Conservation (phyloP, 2,113 vertebrate genomes). For the Eublepharis macularius region DNA sequence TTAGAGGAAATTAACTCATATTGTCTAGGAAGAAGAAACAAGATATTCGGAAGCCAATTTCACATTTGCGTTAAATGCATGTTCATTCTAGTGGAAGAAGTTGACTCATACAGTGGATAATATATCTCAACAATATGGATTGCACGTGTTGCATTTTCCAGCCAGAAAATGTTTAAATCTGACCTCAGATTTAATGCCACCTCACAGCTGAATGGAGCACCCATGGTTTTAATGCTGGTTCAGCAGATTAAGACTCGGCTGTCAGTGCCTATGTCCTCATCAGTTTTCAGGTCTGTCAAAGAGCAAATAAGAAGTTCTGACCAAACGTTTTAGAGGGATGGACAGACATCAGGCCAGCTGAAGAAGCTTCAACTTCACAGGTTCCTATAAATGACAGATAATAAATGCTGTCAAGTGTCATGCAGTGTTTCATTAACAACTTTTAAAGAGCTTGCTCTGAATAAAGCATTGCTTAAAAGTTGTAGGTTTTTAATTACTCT, state of each 20-base stretch:
- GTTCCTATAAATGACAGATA: not conserved
- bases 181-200: constrained; percentile 23
- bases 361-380: not conserved
- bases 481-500: not conserved
- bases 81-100: not conserved
- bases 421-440: not conserved
- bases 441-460: not conserved
- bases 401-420: fast-evolving
- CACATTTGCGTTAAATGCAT: not conserved
- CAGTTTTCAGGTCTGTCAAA: not conserved
- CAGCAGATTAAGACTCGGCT: not conserved
- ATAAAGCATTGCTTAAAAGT: not conserved
- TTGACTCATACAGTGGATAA: not conserved
- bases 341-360: not conserved
- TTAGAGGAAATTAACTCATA: not conserved
- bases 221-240: not conserved
- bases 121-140: not conserved
- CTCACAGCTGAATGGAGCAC: constrained; percentile 12
- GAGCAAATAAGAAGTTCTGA: not conserved
- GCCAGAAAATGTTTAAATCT: constrained; percentile 11
- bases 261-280: not conserved
- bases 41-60: not conserved
- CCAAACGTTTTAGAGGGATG: not conserved
- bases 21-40: not conserved
- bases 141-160: constrained; percentile 11